These are phyloP conservation scores for Lithophane leautieri DNA, from an alignment of 2,888 invertebrate genomes.

Conservation along the genomic window DNA sequence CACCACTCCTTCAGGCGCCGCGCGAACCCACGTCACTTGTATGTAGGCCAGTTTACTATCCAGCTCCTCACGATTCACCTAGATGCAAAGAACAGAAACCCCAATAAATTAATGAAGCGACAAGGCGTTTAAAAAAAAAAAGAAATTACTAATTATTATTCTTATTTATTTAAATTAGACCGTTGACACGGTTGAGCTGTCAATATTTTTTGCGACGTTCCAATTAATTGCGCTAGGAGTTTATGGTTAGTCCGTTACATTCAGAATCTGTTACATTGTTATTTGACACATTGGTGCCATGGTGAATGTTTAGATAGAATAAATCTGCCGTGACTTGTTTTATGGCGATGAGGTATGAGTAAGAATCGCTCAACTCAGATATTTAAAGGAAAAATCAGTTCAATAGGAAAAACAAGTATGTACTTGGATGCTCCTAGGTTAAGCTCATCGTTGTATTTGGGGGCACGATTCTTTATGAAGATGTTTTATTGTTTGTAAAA, in stretches of 20 bases:
- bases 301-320: slow-evolving; percentile 40
- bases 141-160: slow-evolving; percentile 1
- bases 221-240: slow-evolving; percentile 19
- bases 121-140: not conserved
- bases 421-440: slow-evolving; percentile 4
- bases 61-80: slow-evolving; percentile 94
- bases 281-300: slow-evolving; percentile 51
- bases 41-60: slow-evolving; percentile 97
- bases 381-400: slow-evolving; percentile 12
- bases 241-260: slow-evolving; percentile 34
- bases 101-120: slow-evolving; percentile 27
- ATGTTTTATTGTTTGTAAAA: not conserved
- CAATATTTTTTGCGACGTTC: slow-evolving; percentile 31
- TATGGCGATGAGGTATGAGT: slow-evolving; percentile 16
- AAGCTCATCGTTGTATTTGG: not conserved
- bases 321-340: slow-evolving; percentile 35
- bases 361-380: slow-evolving; percentile 7
- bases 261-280: slow-evolving; percentile 31
- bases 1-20: slow-evolving; percentile 96
- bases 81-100: slow-evolving; percentile 33
- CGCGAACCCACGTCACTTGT: slow-evolving; percentile 98
- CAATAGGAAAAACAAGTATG: not conserved
- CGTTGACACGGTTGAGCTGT: slow-evolving; percentile 21
- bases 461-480: too few relatives aligned
- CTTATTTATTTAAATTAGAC: slow-evolving; percentile 40